A percentile compares a stretch with the other conserved stretches of the same genome.
These are phyloP conservation scores for Neodontobutis hainanensis DNA, from an alignment of 2,113 vertebrate genomes.

Conservation along the genomic window DNA sequence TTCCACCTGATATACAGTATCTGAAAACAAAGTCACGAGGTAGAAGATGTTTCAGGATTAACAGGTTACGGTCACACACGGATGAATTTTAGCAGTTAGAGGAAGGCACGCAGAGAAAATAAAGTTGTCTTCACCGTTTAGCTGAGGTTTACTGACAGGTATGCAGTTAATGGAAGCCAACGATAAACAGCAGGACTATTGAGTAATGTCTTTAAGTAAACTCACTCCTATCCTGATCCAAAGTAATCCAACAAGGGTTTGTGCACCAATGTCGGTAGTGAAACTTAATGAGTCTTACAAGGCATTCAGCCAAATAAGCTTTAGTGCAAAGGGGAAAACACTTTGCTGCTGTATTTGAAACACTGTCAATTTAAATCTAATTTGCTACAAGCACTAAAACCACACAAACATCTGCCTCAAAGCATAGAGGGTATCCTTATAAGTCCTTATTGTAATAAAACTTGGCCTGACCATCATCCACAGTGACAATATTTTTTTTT, in stretches of 20 bases:
- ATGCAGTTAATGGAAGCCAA: constrained; percentile 15
- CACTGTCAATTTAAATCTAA: constrained; percentile 40
- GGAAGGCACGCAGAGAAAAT: constrained; percentile 27
- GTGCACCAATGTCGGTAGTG: constrained; percentile 6
- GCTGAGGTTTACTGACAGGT: constrained; percentile 41
- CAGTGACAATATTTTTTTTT: too few relatives aligned
- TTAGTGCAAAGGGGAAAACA: constrained; percentile 19
- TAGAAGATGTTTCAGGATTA: constrained; percentile 28
- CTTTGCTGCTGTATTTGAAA: constrained; percentile 42
- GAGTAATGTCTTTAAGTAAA: constrained; percentile 47
- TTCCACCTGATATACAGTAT: too few relatives aligned
- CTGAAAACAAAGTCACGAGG: constrained; percentile 1
- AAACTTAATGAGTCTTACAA: constrained; percentile 40
- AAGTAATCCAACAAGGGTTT: constrained; percentile 12
- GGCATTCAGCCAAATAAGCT: constrained; percentile 16
- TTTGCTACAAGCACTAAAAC: constrained; percentile 3
- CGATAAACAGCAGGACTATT: constrained; percentile 46
- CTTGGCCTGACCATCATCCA: too few relatives aligned
- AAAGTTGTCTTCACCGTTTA: constrained; percentile 26
- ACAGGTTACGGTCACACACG: constrained; percentile 16
- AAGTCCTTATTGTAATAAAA: too few relatives aligned
- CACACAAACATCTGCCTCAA: not conserved
- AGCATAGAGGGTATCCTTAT: too few relatives aligned
- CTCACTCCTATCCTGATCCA: constrained; percentile 25
- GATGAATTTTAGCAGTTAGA: constrained; percentile 8